Conservation (phyloP, 2,113 vertebrate genomes). For the Bostrychus sinensis region DNA sequence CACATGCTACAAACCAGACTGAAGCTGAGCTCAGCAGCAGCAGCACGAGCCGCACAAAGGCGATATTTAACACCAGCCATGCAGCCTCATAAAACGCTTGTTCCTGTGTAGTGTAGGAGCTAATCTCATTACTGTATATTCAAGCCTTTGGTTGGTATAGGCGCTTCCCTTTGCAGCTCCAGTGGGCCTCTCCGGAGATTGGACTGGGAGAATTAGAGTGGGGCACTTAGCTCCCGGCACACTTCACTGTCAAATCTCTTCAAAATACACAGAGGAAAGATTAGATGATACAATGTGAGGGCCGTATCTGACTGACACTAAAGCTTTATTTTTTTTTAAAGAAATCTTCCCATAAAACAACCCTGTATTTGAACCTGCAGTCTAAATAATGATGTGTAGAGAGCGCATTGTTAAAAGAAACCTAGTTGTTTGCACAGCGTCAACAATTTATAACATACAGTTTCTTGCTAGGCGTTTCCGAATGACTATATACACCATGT, state of each 20-base stretch:
- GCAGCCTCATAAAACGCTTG: slow-evolving; percentile 48
- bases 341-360: neutral
- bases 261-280: slow-evolving; percentile 47
- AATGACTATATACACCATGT: slow-evolving; percentile 33
- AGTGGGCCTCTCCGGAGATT: slow-evolving; percentile 57
- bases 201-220: slow-evolving; percentile 60
- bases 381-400: neutral
- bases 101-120: slow-evolving; percentile 59
- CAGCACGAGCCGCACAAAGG: slow-evolving; percentile 23
- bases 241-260: slow-evolving; percentile 48
- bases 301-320: slow-evolving; percentile 35
- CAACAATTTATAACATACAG: slow-evolving; percentile 14
- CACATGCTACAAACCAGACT: slow-evolving; percentile 1
- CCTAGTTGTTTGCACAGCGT: neutral
- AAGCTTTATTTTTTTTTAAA: neutral
- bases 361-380: neutral
- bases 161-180: slow-evolving; percentile 48
- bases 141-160: slow-evolving; percentile 50
- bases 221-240: slow-evolving; percentile 60
- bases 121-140: slow-evolving; percentile 68
- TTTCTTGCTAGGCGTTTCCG: slow-evolving; percentile 12
- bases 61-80: slow-evolving; percentile 52
- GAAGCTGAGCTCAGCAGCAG: slow-evolving; percentile 38
- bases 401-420: neutral
- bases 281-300: slow-evolving; percentile 51